Evolutionary conservation across 1,140 invertebrate species (phyloP), one percentile per base, ranked within the genome.

Genomic region (Pemphigus obesinymphae): DNA sequence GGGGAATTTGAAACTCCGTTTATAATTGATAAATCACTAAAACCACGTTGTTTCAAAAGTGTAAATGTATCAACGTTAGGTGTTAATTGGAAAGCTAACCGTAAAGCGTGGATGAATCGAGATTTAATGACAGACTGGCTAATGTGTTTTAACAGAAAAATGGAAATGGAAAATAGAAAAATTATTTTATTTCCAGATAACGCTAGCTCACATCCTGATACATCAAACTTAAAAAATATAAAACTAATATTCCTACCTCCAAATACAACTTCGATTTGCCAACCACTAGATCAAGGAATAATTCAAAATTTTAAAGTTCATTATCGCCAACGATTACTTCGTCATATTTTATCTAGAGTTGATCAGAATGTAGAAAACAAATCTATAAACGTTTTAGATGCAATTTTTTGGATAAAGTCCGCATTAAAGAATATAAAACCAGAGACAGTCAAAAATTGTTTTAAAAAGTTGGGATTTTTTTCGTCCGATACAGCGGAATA

Each of bases 11-110:
- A 89, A 85, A 86, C 86, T 70, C 86, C 87, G 37, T 81, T 89
- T 15, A 84, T 89, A 8, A 88, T 89, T 80, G 88, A 88, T 82
- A 89, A 89, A 84, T 87, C 84, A 17, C 82, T 83, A 84, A 94
- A 94, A 87, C 87, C 94, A 15, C 92, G 93, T 40, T 89, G 87
- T 85, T 89, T 72, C 89, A 40, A 50, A 55, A 8, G 53, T 3
- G 10, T 55, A 26, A 23, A 53, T 53, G 50, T 53, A 23, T 55
- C 50, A 55, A 55, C n/a, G n/a, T 55, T 23, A 55, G 8, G 8
- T 55, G n/a, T 55, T 55, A 8, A 55, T 55, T 55, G 23, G 10
- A 55, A 55, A 26, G n/a, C 23, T 55, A 55, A 55, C 53, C 23
- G 23, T 55, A 55, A 55, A 13, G 23, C 23, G 3, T 26, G n/a